These are phyloP conservation scores for Metacarcinus magister DNA, from an alignment of 2,888 invertebrate species.

Conservation along the genomic window DNA sequence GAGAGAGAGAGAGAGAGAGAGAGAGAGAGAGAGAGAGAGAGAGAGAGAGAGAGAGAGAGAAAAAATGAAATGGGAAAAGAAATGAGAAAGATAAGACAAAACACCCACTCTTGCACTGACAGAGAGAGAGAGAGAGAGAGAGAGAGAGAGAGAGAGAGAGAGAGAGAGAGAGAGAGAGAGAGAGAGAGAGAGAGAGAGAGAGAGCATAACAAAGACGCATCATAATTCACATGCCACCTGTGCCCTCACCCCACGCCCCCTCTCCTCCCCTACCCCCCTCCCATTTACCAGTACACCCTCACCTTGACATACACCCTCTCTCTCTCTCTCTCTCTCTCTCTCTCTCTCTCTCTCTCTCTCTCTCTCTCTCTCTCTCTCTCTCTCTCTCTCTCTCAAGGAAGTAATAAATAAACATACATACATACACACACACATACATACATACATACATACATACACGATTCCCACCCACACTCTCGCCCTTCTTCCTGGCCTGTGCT, in stretches of 20 bases:
- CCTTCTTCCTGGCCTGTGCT: neutral
- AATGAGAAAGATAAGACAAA: no score
- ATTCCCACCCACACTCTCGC: no score
- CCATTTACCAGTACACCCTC: neutral
- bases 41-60: no score
- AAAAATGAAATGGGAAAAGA: no score
- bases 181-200: slow-evolving; percentile 41
- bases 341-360: neutral
- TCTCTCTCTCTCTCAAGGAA: neutral
- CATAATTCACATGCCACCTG: neutral
- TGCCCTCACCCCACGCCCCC: neutral
- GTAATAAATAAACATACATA: neutral
- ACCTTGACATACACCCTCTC: neutral
- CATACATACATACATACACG: neutral
- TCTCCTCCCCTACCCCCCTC: neutral
- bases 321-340: neutral
- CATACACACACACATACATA: neutral
- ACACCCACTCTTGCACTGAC: no score
- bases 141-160: slow-evolving; percentile 48
- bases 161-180: slow-evolving; percentile 48
- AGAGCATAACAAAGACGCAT: neutral
- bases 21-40: no score
- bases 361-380: neutral
- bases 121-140: neutral
- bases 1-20: no score